Evolutionary conservation across 1,140 invertebrate species (phyloP).

Genomic region (Stenopsyche tienmushanensis): DNA sequence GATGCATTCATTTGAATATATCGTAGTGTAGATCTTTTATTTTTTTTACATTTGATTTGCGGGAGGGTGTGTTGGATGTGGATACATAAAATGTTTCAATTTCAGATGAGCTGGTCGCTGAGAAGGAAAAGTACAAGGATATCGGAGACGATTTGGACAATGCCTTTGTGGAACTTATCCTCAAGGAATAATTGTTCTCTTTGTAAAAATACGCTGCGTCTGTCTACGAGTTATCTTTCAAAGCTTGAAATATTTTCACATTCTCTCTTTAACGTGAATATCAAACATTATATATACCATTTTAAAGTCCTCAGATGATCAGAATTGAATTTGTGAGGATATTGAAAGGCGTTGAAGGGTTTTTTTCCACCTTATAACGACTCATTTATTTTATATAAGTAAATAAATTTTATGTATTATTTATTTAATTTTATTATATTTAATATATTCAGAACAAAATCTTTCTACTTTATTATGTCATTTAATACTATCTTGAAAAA

Average conservation of each 20-base stretch:
- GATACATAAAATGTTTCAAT: constrained; percentile 30
- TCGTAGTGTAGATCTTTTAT: too few relatives aligned
- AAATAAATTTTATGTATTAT: not conserved
- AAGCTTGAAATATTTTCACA: not conserved
- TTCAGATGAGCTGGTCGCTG: constrained; percentile 97
- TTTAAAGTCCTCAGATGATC: not conserved
- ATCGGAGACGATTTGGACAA: constrained; percentile 98
- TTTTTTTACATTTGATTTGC: too few relatives aligned
- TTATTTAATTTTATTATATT: constrained; percentile 1
- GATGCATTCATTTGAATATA: too few relatives aligned
- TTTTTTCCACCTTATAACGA: not conserved
- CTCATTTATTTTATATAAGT: not conserved
- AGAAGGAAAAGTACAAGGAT: constrained; percentile 99
- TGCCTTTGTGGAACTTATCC: constrained; percentile 96
- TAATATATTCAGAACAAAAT: not conserved
- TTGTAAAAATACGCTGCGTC: not conserved
- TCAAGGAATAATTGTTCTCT: constrained; percentile 53
- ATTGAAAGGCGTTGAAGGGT: not conserved
- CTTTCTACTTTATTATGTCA: not conserved
- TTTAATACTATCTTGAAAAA: not conserved
- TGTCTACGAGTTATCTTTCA: not conserved
- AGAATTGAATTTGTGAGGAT: not conserved
- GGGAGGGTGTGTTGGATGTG: too few relatives aligned
- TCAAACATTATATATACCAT: too few relatives aligned
- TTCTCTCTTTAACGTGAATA: not conserved